phyloP scores from a whole-genome alignment of 2,888 invertebrate genomes.

The Notocelia uddmanniana region DNA sequence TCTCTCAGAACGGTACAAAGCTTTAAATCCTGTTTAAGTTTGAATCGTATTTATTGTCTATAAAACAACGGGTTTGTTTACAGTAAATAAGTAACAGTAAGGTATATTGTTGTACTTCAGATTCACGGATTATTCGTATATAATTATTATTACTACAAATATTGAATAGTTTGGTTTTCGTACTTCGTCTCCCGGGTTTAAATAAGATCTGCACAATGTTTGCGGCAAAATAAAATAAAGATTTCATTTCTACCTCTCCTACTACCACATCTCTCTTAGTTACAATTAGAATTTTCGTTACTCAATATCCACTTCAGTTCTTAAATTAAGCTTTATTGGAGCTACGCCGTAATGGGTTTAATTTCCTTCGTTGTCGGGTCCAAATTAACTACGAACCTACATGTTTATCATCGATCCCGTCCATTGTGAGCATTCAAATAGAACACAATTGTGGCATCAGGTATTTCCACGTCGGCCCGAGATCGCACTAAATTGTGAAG shows the following conservation, averaged over 20 bases:
- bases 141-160: conserved; percentile 11
- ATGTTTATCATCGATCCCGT: conserved; percentile 56
- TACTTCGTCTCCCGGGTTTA: neutral
- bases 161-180: conserved; percentile 18
- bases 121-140: neutral
- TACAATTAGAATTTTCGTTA: conserved; percentile 28
- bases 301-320: conserved; percentile 30
- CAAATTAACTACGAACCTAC: conserved; percentile 48
- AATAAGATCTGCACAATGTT: too few species aligned
- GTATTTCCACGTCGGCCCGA: conserved; percentile 60
- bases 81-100: neutral
- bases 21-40: conserved; percentile 44
- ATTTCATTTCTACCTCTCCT: neutral
- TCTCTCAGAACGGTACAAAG: conserved; percentile 44
- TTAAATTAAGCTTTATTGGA: conserved; percentile 32
- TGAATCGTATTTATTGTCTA: conserved; percentile 36
- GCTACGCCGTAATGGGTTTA: conserved; percentile 41
- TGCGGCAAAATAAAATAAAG: neutral
- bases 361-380: conserved; percentile 47
- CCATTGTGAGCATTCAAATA: conserved; percentile 63
- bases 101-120: neutral
- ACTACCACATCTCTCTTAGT: conserved; percentile 17
- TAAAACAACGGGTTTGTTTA: conserved; percentile 24
- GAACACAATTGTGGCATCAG: conserved; percentile 62
- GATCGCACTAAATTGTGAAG: conserved; percentile 75